Evolutionary conservation across 2,113 vertebrate genomes (phyloP).

Genomic region (Thunnus thynnus): DNA sequence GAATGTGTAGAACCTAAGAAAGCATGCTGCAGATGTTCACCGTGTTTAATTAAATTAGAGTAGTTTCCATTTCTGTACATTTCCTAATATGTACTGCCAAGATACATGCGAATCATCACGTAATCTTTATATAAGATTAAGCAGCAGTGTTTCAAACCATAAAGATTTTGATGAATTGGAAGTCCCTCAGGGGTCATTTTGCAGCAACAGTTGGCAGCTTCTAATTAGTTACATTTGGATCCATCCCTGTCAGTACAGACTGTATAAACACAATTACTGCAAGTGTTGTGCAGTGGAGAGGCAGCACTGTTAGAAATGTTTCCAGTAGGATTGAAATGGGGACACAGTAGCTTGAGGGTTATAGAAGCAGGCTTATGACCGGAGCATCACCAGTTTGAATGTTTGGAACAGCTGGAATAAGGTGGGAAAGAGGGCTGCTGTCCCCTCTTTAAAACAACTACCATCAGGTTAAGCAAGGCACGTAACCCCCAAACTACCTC

Average conservation of each 20-base stretch:
- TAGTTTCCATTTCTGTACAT: neutral
- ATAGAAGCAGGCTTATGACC: neutral
- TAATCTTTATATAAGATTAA: neutral
- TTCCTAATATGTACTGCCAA: neutral
- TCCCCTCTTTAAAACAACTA: neutral
- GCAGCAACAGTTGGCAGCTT: constrained; percentile 18
- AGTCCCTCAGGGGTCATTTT: neutral
- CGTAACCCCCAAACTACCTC: neutral
- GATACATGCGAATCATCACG: neutral
- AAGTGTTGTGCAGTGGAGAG: neutral
- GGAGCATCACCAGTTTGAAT: constrained; percentile 5
- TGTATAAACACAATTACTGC: neutral
- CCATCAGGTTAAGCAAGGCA: neutral
- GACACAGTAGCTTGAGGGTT: constrained; percentile 16
- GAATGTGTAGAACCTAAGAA: neutral
- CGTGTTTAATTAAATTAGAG: neutral
- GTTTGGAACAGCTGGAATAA: constrained; percentile 15
- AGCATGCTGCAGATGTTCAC: constrained; percentile 7
- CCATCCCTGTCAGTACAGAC: constrained; percentile 1
- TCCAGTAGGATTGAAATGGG: constrained; percentile 7
- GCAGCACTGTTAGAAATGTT: neutral
- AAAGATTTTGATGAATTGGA: neutral
- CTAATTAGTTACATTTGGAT: constrained; percentile 41
- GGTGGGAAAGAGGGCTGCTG: neutral
- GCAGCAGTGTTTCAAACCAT: neutral